Base-by-base conservation (phyloP, 2,113 vertebrate species). In the Anseranas semipalmata region DNA sequence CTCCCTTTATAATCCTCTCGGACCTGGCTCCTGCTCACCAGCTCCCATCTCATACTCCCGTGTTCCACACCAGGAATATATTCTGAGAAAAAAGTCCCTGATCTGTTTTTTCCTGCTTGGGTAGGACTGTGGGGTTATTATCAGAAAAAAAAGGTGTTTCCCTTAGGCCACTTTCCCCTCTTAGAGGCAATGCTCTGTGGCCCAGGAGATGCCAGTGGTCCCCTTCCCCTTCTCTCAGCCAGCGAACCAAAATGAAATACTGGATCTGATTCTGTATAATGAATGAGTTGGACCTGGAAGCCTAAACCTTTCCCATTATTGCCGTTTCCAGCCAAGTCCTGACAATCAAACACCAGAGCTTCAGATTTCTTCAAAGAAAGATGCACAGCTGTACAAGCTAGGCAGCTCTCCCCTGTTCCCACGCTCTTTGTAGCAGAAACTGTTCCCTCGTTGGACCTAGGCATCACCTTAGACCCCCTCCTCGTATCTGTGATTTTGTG, bases 131-230 rank as follows among this genome's bases (percentile, higher is more conserved):
- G 7, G 28, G 14, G 21, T 14, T 58, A 17, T 11, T 73, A 46
- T 27, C 37, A 48, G 14, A 46, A 46, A 55, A 52, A 70, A 59
- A 79, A n/a, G 6, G 15, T 56, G 15, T 39, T 75, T 84, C 52
- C 39, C 56, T 53, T 50, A 46, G 28, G 41, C 21, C n/a, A 56
- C 41, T 35, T 52, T 1, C 45, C 65, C 21, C 35, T 80, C 48
- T 65, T 8, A 43, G 63, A 33, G 22, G 15, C 37, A 77, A 72
- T 18, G 35, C 17, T 43, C 39, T 16, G 11, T 9, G 46, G 20
- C 24, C 15, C 18, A 0, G 0, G 74, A 32, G 37, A 58, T 37
- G 41, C 6, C n/a, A 68, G n/a, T 6, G 3, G 28, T 82, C 35
- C 67, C 20, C 30, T n/a, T 35, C 18, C 20, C 12, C 35, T 71